A percentile compares a stretch with the other conserved stretches of the same genome.
phyloP scores from a whole-genome alignment of 2,888 invertebrate species.

The Drosophila neotestacea region DNA sequence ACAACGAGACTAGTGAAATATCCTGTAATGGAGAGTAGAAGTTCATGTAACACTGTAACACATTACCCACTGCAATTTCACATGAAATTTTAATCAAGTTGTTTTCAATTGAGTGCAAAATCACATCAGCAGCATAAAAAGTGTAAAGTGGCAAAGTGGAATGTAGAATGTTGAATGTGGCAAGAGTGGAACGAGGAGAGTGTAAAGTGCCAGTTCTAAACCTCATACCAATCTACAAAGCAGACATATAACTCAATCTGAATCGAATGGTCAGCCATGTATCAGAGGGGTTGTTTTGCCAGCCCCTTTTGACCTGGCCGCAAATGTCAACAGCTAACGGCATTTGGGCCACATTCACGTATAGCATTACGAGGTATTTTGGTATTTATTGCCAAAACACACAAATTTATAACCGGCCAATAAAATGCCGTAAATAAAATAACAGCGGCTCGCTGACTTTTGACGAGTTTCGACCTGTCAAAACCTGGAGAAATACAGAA shows the following conservation, averaged over 20 bases:
- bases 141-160: slow-evolving; percentile 28
- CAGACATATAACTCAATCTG: slow-evolving; percentile 39
- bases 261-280: slow-evolving; percentile 55
- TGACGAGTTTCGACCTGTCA: slow-evolving; percentile 44
- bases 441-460: slow-evolving; percentile 55
- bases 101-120: slow-evolving; percentile 84
- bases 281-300: slow-evolving; percentile 44
- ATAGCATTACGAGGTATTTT: slow-evolving; percentile 43
- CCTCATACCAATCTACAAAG: slow-evolving; percentile 19
- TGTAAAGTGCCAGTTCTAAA: slow-evolving; percentile 49
- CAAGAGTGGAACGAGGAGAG: background rate
- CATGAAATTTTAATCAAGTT: slow-evolving; percentile 80
- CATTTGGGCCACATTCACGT: slow-evolving; percentile 30
- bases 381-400: slow-evolving; percentile 75
- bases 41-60: slow-evolving; percentile 64
- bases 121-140: slow-evolving; percentile 72
- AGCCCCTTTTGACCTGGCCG: slow-evolving; percentile 30
- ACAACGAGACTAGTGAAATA: slow-evolving; percentile 29
- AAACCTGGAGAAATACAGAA: slow-evolving; percentile 24
- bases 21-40: slow-evolving; percentile 44
- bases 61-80: slow-evolving; percentile 53
- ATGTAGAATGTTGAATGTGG: slow-evolving; percentile 20
- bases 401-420: slow-evolving; percentile 78
- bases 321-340: slow-evolving; percentile 69
- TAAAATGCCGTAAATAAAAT: slow-evolving; percentile 58